Base-by-base conservation (phyloP, 2,113 vertebrate species). In the Rallus limicola region DNA sequence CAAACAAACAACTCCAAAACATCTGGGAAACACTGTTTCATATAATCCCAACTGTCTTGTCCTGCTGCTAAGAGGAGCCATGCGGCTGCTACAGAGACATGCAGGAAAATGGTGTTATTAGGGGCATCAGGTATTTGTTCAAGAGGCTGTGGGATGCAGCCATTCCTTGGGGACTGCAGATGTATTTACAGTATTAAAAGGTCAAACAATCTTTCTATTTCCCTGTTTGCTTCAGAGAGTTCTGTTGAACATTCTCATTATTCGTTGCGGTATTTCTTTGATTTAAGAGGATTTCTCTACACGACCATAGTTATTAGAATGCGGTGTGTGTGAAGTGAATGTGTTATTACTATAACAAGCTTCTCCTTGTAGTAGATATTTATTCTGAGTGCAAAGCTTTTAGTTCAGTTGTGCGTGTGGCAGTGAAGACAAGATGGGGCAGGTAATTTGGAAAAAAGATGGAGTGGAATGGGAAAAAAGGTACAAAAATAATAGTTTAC, bases 171-270 rank as follows among this genome's bases (percentile, higher is more conserved):
- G 70, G 80, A 82, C 46, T 85, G 68, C 89, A 90, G 92, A 82
- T 92, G 52, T 94, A 91, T 94, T 97, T 96, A 97, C 75, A 77
- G 93, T 84, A 97, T 97, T 96, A 96, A 97, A 96, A 97, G 93
- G 95, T 97, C 96, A 97, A 95, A 90, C 88, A 96, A 95, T 97
- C 85, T 94, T 96, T 80, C 55, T 68, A 76, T 91, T 93, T 95
- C 87, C 55, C 82, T 68, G 64, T 82, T 89, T 96, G 86, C 88
- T 92, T 92, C 89, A 71, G 59, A 74, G 77, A 64, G n/a, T 86
- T 88, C 85, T 95, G 83, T 64, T 70, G 67, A 96, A 95, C 60
- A 46, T 79, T 97, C 86, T 95, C 76, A 91, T 95, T 93, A 93
- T 85, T 90, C 11, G 5, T 90, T 68, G 36, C 2, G 11, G 68